Conservation (phyloP, 2,113 vertebrate genomes). For the Paramormyrops kingsleyae region DNA sequence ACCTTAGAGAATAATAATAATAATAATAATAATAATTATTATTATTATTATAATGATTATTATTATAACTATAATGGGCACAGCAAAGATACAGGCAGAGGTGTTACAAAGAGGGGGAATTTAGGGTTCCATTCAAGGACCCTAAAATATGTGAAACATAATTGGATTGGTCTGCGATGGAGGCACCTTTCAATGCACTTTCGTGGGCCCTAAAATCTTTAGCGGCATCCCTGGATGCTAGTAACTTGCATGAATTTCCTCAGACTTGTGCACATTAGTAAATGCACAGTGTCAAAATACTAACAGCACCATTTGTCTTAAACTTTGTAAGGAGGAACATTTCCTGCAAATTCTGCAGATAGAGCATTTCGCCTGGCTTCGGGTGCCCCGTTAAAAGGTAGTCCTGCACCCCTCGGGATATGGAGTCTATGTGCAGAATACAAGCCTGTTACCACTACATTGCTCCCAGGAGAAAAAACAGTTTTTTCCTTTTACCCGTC, state of each 20-base stretch:
- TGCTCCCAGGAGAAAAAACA: too few relatives aligned
- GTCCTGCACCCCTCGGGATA: background rate
- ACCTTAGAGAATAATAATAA: background rate
- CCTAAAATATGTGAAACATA: background rate
- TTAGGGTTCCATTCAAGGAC: background rate
- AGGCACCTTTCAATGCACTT: background rate
- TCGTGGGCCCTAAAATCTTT: background rate
- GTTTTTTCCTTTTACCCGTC: background rate
- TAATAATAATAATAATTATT: background rate
- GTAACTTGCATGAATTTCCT: background rate
- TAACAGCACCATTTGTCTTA: constrained; percentile 11
- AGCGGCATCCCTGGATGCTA: background rate
- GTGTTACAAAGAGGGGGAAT: background rate
- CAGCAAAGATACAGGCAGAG: background rate
- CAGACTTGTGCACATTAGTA: background rate
- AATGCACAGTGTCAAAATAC: background rate
- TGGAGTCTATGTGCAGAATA: background rate
- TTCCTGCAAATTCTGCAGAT: background rate
- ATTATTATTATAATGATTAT: background rate
- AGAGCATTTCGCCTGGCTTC: background rate
- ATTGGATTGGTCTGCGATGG: background rate
- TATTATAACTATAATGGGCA: background rate
- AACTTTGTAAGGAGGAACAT: background rate
- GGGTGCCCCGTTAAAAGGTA: background rate
- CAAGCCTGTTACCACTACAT: background rate